These are phyloP conservation scores for Scaptomyza caliginosa DNA, from an alignment of 2,888 invertebrate species.

Conservation along the genomic window DNA sequence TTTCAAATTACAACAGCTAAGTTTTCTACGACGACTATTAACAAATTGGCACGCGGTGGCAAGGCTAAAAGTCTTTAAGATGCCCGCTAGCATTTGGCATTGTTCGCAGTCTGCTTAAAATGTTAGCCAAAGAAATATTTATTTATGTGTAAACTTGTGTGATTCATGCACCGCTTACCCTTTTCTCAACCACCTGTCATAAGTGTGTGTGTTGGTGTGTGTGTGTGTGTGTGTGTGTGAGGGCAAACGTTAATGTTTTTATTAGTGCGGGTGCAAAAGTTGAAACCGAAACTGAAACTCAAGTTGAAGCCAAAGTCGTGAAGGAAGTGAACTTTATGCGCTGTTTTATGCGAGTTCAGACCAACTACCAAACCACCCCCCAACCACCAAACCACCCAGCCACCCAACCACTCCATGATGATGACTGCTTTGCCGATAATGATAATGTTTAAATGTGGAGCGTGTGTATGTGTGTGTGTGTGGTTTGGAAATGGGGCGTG, in stretches of 20 bases:
- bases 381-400: background rate
- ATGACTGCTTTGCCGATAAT: constrained; percentile 58
- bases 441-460: constrained; percentile 38
- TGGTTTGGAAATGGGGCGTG: constrained; percentile 30
- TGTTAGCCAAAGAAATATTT: constrained; percentile 66
- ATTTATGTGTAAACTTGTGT: constrained; percentile 69
- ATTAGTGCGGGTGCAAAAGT: constrained; percentile 54
- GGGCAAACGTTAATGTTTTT: constrained; percentile 64
- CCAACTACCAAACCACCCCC: background rate
- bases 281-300: constrained; percentile 31
- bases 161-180: background rate
- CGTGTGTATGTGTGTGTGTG: constrained; percentile 18
- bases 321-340: constrained; percentile 45
- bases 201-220: constrained; percentile 38
- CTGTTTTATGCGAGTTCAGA: constrained; percentile 41
- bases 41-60: constrained; percentile 70
- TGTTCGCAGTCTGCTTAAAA: constrained; percentile 57
- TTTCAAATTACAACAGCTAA: constrained; percentile 67
- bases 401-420: constrained; percentile 17
- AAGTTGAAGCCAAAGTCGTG: constrained; percentile 18
- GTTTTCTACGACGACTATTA: constrained; percentile 59
- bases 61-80: constrained; percentile 39
- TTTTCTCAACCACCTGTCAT: background rate
- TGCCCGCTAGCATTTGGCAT: constrained; percentile 25
- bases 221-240: constrained; percentile 30